A percentile compares a stretch with the other conserved stretches of the same genome.
Conservation (phyloP, 64 coral and sea anemone genomes). For the Hydrozoanthus tunicans region DNA sequence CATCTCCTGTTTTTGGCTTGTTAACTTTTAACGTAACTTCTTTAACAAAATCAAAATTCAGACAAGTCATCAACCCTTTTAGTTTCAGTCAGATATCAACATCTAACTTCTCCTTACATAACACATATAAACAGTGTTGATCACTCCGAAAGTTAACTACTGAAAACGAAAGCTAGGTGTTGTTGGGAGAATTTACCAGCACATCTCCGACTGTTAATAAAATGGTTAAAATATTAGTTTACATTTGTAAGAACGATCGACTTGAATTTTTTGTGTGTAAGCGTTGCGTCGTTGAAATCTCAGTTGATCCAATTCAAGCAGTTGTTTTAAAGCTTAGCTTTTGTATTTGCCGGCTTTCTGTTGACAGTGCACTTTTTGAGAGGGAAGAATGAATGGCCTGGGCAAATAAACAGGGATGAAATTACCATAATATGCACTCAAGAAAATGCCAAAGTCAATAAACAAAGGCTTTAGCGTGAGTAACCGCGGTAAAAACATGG, state of each 20-base stretch:
- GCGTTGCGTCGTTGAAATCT: not conserved
- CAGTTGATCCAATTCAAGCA: not conserved
- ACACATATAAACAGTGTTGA: no score
- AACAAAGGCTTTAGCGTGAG: not conserved
- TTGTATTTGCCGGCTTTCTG: not conserved
- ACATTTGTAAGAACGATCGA: not conserved
- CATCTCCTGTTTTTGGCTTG: no score
- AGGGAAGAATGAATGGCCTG: constrained; percentile 26
- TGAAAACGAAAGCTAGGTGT: no score
- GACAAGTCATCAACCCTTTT: no score
- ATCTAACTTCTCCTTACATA: no score
- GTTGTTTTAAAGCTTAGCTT: not conserved
- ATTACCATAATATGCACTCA: constrained; percentile 33
- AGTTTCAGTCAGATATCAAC: no score
- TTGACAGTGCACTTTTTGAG: constrained; percentile 7
- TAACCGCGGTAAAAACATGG: not conserved
- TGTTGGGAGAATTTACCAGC: no score
- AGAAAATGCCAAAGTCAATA: not conserved
- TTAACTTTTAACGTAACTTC: no score
- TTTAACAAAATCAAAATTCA: no score
- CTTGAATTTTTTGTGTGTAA: not conserved
- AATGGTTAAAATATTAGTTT: not conserved
- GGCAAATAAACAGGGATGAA: constrained; percentile 1
- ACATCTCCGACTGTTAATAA: not conserved
- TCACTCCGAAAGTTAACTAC: no score